These are phyloP conservation scores for Temnothorax curvispinosus DNA, from an alignment of 1,140 invertebrate species.

Conservation along the genomic window DNA sequence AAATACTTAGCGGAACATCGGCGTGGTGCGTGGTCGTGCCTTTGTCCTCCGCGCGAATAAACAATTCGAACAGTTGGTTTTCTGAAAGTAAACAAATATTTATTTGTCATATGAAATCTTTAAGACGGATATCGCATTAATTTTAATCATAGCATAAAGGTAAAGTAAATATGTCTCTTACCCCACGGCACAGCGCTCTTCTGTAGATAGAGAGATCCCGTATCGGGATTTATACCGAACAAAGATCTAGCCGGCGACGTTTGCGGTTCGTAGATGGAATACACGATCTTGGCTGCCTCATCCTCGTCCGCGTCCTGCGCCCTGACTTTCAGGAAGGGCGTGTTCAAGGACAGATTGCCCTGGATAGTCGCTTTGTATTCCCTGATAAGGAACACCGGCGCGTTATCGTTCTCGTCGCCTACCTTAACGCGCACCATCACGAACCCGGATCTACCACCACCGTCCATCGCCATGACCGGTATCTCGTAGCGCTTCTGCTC, in stretches of 20 bases:
- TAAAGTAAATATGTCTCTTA: slow-evolving; percentile 75
- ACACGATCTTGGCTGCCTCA: slow-evolving; percentile 89
- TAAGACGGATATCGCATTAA: neutral
- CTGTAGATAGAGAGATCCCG: slow-evolving; percentile 89
- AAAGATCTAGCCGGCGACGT: slow-evolving; percentile 87
- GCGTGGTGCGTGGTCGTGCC: slow-evolving; percentile 90
- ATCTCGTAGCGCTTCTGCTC: slow-evolving; percentile 90
- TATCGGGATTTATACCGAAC: slow-evolving; percentile 89
- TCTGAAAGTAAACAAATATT: slow-evolving; percentile 85
- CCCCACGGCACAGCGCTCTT: slow-evolving; percentile 87
- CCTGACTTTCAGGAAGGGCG: slow-evolving; percentile 90
- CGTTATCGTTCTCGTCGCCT: slow-evolving; percentile 95
- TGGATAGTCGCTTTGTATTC: slow-evolving; percentile 93
- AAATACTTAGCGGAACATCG: slow-evolving; percentile 92
- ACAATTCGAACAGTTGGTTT: slow-evolving; percentile 94
- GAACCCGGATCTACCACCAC: slow-evolving; percentile 93
- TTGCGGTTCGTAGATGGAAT: slow-evolving; percentile 90
- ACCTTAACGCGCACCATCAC: slow-evolving; percentile 92
- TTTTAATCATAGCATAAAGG: neutral
- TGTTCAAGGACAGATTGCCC: slow-evolving; percentile 87
- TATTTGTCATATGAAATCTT: neutral
- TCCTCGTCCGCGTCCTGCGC: slow-evolving; percentile 91
- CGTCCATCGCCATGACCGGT: slow-evolving; percentile 94
- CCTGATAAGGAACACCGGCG: slow-evolving; percentile 91
- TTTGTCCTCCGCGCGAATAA: slow-evolving; percentile 93